Percentiles rank a stretch among this genome's conserved stretches.
Evolutionary conservation across 2,888 invertebrate species (phyloP).

Genomic region (Eumacrocentrus americanus): DNA sequence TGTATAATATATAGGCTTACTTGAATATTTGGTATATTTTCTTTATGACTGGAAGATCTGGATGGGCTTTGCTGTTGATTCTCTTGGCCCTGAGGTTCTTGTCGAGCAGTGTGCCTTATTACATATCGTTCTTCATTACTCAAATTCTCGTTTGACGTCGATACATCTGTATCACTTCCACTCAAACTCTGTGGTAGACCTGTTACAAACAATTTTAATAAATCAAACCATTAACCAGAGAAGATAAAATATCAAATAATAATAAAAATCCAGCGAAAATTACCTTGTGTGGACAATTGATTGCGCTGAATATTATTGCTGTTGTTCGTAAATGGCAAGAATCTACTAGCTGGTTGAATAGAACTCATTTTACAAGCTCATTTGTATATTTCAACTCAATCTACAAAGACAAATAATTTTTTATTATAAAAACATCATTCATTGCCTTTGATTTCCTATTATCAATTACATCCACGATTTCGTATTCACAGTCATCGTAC

Average conservation of each 20-base stretch:
- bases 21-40: constrained; percentile 59
- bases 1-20: constrained; percentile 35
- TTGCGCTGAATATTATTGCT: constrained; percentile 66
- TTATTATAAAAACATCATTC: background rate
- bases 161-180: constrained; percentile 89
- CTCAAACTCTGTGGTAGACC: constrained; percentile 78
- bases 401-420: constrained; percentile 48
- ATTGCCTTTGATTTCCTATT: background rate
- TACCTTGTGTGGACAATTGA: constrained; percentile 64
- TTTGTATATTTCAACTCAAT: constrained; percentile 54
- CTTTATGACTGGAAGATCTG: constrained; percentile 64
- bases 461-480: background rate
- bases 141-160: constrained; percentile 88
- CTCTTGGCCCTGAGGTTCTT: constrained; percentile 93
- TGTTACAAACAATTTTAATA: constrained; percentile 57
- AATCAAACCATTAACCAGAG: too few species aligned
- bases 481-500: background rate
- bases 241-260: too few species aligned
- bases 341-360: constrained; percentile 69
- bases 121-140: constrained; percentile 85
- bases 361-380: constrained; percentile 65
- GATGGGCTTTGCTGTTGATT: constrained; percentile 69
- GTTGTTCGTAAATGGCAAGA: constrained; percentile 66
- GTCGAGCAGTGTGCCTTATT: constrained; percentile 79
- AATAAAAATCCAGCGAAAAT: constrained; percentile 13